phyloP scores from a whole-genome alignment of 2,113 vertebrate genomes.

The Chionomys nivalis region DNA sequence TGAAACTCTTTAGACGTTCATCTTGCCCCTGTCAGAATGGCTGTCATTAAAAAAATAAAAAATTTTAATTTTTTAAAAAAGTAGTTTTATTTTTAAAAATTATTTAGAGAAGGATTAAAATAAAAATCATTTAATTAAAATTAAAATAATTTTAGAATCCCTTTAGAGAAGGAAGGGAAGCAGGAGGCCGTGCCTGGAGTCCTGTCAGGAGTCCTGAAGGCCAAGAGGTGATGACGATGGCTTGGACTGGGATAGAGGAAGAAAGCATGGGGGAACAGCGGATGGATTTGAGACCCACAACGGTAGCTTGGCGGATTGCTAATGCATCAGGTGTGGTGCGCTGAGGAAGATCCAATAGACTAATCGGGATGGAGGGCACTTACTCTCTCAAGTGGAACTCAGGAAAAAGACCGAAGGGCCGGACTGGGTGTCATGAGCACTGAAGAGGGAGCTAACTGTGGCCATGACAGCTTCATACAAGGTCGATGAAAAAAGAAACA shows the following conservation, averaged over 20 bases:
- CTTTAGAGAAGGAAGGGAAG: neutral
- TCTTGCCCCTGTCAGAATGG: neutral
- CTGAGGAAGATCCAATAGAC: neutral
- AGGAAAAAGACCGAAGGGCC: neutral
- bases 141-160: too few species aligned
- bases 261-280: neutral
- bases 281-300: neutral
- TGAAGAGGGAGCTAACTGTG: neutral
- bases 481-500: neutral
- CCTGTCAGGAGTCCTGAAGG: neutral
- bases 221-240: neutral
- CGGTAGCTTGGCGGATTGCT: too few species aligned
- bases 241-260: neutral
- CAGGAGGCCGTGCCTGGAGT: neutral
- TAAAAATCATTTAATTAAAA: too few species aligned
- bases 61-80: neutral
- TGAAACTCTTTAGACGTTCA: neutral
- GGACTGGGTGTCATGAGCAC: neutral
- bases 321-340: neutral
- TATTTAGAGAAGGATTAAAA: too few species aligned
- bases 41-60: neutral
- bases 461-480: neutral
- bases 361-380: neutral
- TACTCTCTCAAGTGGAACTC: neutral
- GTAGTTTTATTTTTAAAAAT: conserved; percentile 37